Percentiles rank a stretch among this genome's conserved stretches.
These are phyloP conservation scores for Drosophila dives DNA, from an alignment of 2,888 invertebrate species.

Conservation along the genomic window DNA sequence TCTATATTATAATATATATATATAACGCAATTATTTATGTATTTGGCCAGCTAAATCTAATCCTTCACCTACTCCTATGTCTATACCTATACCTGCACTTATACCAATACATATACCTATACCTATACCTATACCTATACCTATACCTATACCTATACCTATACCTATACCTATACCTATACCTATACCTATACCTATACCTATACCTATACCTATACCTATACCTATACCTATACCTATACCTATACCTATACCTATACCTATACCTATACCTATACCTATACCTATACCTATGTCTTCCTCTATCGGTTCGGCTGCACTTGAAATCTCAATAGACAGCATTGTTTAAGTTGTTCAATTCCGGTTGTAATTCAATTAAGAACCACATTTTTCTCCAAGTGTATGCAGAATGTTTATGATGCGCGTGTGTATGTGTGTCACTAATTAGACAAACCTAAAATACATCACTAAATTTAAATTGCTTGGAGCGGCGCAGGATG, in stretches of 20 bases:
- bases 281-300: not conserved
- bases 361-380: not conserved
- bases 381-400: not conserved
- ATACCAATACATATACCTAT: not conserved
- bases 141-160: not conserved
- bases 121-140: not conserved
- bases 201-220: not conserved
- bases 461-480: slow-evolving; percentile 44
- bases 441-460: slow-evolving; percentile 62
- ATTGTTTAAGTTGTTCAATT: not conserved
- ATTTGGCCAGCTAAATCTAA: no score
- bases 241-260: not conserved
- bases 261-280: not conserved
- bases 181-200: not conserved
- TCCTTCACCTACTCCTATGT: not conserved
- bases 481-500: slow-evolving; percentile 67
- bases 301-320: not conserved
- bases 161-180: not conserved
- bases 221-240: not conserved
- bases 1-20: no score
- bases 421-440: slow-evolving; percentile 15
- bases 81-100: not conserved
- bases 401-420: slow-evolving; percentile 6
- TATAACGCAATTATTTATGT: no score
- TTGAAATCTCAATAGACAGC: not conserved